Evolutionary conservation across 2,888 invertebrate genomes (phyloP), one percentile per base, ranked within the genome.

Genomic region (Sycophila texana): DNA sequence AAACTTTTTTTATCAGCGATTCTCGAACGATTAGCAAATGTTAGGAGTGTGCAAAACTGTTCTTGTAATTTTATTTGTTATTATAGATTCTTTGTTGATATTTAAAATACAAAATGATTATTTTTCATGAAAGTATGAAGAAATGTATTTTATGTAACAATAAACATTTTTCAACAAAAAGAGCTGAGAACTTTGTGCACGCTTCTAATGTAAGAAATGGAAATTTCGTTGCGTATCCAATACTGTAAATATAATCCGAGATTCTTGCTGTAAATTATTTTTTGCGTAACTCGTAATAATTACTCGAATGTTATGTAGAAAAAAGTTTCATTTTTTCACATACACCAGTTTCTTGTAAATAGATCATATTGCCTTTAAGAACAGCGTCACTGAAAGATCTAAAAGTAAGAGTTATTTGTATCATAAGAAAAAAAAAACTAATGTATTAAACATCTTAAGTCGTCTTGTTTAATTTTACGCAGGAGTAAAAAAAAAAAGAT

Each of bases 321-420:
- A 58, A 60, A 78, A 80, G 79, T 83, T 83, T 80, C 51, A 82
- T 84, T 83, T 70, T 85, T 85, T 84, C 84, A 84, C 58, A 68
- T 4, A 76, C 49, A 74, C 51, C 13, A 49, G 26, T 81, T 84
- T 82, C 74, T 39, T 85, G 83, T 83, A 81, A 77, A 75, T 76
- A 78, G 20, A 82, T 83, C 82, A 83, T 81, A 85, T 83, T 81
- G 83, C 83, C 79, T 81, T 84, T 66, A 61, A 66, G 22, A 39
- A 63, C 60, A 30, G 16, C 55, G 14, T 49, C 61, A 20, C 18
- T 53, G 30, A 75, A 47, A 60, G 71, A 30, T 39, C 10, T 39
- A 73, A 72, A 72, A 67, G 55, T 49, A n/a, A 58, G 26, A 7
- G 63, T 63, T 51, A 1, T 60, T 77, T 72, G 55, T 78, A 74